Evolutionary conservation across 2,113 vertebrate genomes (phyloP), one percentile per base, ranked within the genome.

Genomic region (Gadus chalcogrammus): DNA sequence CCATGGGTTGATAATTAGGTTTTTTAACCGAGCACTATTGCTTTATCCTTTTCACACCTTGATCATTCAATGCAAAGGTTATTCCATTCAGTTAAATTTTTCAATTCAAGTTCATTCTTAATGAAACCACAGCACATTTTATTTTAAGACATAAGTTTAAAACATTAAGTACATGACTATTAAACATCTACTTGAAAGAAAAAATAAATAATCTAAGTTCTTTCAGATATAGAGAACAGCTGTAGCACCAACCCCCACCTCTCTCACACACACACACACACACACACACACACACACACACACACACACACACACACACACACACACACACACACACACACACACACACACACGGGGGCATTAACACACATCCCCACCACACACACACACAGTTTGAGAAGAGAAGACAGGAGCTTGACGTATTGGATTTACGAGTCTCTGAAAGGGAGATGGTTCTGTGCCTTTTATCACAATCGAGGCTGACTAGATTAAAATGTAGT

Each of bases 401-500:
- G 16, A 55, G 16, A 55, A 58, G n/a, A 58, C 55, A 58, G 55
- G 16, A 16, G 55, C 67, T 64, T 68, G 82, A 80, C 84, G 73
- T 5, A 0, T 58, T 68, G 86, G 87, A 89, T 85, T 84, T 85
- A 89, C 83, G 86, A 79, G 64, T 73, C 70, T 63, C 74, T 58
- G 15, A 70, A 77, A 83, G 79, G 73, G 74, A 79, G 78, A 84
- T 73, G 75, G 84, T 83, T 83, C 76, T 73, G 79, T 81, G 75
- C 78, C 80, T 87, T 88, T 88, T 87, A 87, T 84, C 80, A 69
- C 72, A 74, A 78, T 74, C 81, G 82, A 85, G 74, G 64, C 77
- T 70, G 80, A 87, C 86, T 86, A 82, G 85, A 86, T 88, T 86
- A 89, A 88, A 88, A 84, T 67, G 67, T 76, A 85, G 62, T 88